Evolutionary conservation across 2,888 invertebrate genomes (phyloP).

Genomic region (Tachystola acroxantha): DNA sequence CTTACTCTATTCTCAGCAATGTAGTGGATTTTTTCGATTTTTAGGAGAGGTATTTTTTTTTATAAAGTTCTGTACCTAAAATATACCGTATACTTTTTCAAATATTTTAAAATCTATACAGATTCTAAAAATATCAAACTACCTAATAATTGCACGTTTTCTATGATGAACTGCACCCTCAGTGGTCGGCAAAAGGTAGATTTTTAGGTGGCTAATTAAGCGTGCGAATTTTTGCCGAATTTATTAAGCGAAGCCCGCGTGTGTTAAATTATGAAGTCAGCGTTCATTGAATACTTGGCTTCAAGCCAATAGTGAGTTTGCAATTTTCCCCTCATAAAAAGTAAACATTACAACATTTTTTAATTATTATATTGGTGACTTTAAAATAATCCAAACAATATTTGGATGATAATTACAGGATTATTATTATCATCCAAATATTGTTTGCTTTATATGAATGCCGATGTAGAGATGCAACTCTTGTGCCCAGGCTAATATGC

Average conservation of each 20-base stretch:
- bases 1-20: too few relatives aligned
- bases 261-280: slow-evolving; percentile 49
- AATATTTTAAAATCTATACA: too few relatives aligned
- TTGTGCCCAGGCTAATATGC: slow-evolving; percentile 2
- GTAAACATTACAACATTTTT: slow-evolving; percentile 33
- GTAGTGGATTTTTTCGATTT: too few relatives aligned
- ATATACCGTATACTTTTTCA: too few relatives aligned
- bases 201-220: slow-evolving; percentile 47
- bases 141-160: too few relatives aligned
- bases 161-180: too few relatives aligned
- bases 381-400: slow-evolving; percentile 18
- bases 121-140: too few relatives aligned
- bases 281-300: slow-evolving; percentile 50
- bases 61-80: too few relatives aligned
- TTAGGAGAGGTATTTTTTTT: too few relatives aligned
- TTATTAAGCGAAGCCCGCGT: slow-evolving; percentile 36
- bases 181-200: too few relatives aligned
- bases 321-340: slow-evolving; percentile 36
- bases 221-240: slow-evolving; percentile 40
- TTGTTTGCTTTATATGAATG: slow-evolving; percentile 3
- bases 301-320: slow-evolving; percentile 43
- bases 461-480: slow-evolving; percentile 1
- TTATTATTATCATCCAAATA: slow-evolving; percentile 12
- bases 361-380: slow-evolving; percentile 25
- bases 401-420: slow-evolving; percentile 19